Evolutionary conservation across 1,140 invertebrate genomes (phyloP).

Genomic region (Palaemon carinicauda): DNA sequence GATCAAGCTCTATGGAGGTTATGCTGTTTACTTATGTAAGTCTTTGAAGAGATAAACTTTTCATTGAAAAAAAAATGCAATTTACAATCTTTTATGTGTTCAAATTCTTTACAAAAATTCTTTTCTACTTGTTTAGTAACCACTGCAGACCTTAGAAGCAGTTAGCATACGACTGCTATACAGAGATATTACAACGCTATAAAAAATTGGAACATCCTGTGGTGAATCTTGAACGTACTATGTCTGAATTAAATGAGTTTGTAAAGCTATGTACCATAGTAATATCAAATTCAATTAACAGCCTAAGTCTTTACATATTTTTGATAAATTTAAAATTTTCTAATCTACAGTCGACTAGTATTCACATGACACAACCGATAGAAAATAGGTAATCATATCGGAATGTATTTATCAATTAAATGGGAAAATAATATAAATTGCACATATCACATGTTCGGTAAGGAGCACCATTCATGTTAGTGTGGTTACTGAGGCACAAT

Average conservation of each 20-base stretch:
- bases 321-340: constrained; percentile 42
- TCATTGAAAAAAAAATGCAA: too few species aligned
- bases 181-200: too few species aligned
- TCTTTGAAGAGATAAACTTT: too few species aligned
- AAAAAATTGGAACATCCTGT: too few species aligned
- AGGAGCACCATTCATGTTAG: constrained; percentile 57
- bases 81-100: too few species aligned
- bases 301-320: constrained; percentile 32
- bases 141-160: too few species aligned
- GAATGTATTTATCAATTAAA: constrained; percentile 29
- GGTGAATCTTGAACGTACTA: too few species aligned
- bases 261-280: constrained; percentile 55
- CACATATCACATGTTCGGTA: constrained; percentile 56
- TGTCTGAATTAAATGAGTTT: constrained; percentile 36
- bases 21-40: too few species aligned
- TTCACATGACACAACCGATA: constrained; percentile 55
- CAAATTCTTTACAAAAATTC: too few species aligned
- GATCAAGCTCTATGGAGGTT: too few species aligned
- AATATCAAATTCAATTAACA: constrained; percentile 46
- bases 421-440: constrained; percentile 49
- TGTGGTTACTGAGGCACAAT: constrained; percentile 52
- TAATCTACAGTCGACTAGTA: constrained; percentile 55
- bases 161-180: too few species aligned
- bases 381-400: constrained; percentile 44
- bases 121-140: too few species aligned